phyloP scores from a whole-genome alignment of 1,140 invertebrate genomes.

The Brevipalpus yothersi region DNA sequence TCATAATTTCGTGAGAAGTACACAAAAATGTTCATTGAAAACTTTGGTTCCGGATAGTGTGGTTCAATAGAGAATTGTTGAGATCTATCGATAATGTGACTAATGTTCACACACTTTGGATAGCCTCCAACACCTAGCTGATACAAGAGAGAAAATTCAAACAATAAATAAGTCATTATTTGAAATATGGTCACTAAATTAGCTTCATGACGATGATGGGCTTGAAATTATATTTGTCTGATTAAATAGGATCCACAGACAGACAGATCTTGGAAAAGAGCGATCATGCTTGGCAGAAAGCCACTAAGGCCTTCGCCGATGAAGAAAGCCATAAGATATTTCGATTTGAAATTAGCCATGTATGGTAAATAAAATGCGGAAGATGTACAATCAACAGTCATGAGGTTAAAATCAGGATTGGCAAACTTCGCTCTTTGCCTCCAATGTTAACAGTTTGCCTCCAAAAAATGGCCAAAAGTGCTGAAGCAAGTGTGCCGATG shows the following conservation, averaged over 20 bases:
- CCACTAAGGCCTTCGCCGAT: constrained; percentile 60
- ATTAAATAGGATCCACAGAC: no score
- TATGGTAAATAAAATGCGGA: constrained; percentile 74
- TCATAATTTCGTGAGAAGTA: constrained; percentile 31
- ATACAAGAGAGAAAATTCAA: not conserved
- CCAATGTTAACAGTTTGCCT: constrained; percentile 30
- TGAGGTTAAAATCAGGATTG: constrained; percentile 42
- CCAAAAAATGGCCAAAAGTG: constrained; percentile 49
- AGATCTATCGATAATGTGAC: constrained; percentile 10
- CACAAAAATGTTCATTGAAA: constrained; percentile 34
- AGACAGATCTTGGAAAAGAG: constrained; percentile 41
- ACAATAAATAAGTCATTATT: not conserved
- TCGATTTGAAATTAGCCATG: constrained; percentile 46
- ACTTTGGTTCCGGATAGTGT: constrained; percentile 15
- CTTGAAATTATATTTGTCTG: no score
- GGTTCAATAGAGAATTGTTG: constrained; percentile 3
- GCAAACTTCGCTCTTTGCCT: constrained; percentile 35
- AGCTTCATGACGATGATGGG: no score
- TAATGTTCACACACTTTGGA: constrained; percentile 21
- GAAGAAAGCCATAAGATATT: constrained; percentile 39
- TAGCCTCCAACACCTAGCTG: constrained; percentile 23
- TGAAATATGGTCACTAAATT: no score
- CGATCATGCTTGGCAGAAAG: constrained; percentile 56
- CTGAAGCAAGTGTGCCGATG: constrained; percentile 34
- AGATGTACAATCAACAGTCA: constrained; percentile 69